Percentiles rank a stretch among this genome's conserved stretches.
These are phyloP conservation scores for Petromus typicus DNA, from an alignment of 2,113 vertebrate genomes.

Conservation along the genomic window DNA sequence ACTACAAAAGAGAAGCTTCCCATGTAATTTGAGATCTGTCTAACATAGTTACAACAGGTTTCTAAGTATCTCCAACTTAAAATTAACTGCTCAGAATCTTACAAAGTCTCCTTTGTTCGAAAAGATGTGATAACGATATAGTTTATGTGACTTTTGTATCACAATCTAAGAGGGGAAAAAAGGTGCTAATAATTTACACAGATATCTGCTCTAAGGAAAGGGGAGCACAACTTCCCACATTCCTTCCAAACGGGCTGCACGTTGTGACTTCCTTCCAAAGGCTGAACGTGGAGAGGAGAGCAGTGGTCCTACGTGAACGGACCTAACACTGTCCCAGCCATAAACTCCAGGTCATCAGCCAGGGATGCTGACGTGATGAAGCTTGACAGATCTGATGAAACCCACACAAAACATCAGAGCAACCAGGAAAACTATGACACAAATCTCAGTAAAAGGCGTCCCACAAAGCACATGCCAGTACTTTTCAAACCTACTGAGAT, in stretches of 20 bases:
- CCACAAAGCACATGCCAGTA: not conserved
- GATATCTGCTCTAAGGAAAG: not conserved
- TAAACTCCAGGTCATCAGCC: not conserved
- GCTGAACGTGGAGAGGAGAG: not conserved
- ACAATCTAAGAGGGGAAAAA: not conserved
- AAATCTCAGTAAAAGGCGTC: not conserved
- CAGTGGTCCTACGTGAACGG: not conserved
- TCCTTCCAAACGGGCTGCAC: not conserved
- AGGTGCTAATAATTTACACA: not conserved
- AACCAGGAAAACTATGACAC: conserved; percentile 7
- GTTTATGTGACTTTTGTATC: not conserved
- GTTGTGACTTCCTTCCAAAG: not conserved
- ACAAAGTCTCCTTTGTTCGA: not conserved
- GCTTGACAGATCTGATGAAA: too few relatives aligned
- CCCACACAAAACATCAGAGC: not conserved
- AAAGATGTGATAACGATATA: not conserved
- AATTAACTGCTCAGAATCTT: conserved; percentile 36
- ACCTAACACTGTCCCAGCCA: not conserved
- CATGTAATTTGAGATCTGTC: not conserved
- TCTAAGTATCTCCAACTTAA: not conserved
- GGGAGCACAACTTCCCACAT: not conserved
- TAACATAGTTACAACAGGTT: not conserved
- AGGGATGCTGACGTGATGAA: not conserved
- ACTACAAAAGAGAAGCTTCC: not conserved
- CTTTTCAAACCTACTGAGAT: not conserved